These are phyloP conservation scores for Stenodema calcarata DNA, from an alignment of 2,888 invertebrate genomes.

Conservation along the genomic window DNA sequence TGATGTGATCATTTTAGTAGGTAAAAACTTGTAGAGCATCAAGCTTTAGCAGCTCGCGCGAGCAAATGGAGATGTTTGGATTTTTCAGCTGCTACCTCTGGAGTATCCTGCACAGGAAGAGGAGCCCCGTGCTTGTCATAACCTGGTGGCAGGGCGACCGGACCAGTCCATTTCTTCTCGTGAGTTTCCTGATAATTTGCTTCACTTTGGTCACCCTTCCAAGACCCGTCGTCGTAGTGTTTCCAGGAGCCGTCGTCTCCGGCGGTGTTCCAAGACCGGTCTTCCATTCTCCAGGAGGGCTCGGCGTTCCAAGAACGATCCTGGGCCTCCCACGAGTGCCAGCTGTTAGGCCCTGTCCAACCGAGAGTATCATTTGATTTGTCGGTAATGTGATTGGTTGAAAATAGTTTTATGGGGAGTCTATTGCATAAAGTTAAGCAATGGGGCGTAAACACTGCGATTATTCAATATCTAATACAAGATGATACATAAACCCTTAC, in stretches of 20 bases:
- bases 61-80: conserved; percentile 51
- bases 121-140: conserved; percentile 50
- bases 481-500: not conserved
- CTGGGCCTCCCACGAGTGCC: no score
- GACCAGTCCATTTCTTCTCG: conserved; percentile 46
- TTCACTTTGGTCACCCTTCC: not conserved
- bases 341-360: no score
- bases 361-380: no score
- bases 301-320: not conserved
- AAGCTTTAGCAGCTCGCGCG: not conserved
- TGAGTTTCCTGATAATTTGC: not conserved
- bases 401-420: no score
- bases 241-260: not conserved
- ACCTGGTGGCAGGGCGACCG: conserved; percentile 51
- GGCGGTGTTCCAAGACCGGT: not conserved
- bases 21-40: not conserved
- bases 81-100: conserved; percentile 54
- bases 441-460: no score
- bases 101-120: conserved; percentile 53
- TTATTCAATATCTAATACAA: no score
- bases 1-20: no score
- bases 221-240: not conserved
- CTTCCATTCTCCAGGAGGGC: not conserved
- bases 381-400: no score
- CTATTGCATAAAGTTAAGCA: no score